These are phyloP conservation scores for Apamea crenata DNA, from an alignment of 2,888 invertebrate species.

Conservation along the genomic window DNA sequence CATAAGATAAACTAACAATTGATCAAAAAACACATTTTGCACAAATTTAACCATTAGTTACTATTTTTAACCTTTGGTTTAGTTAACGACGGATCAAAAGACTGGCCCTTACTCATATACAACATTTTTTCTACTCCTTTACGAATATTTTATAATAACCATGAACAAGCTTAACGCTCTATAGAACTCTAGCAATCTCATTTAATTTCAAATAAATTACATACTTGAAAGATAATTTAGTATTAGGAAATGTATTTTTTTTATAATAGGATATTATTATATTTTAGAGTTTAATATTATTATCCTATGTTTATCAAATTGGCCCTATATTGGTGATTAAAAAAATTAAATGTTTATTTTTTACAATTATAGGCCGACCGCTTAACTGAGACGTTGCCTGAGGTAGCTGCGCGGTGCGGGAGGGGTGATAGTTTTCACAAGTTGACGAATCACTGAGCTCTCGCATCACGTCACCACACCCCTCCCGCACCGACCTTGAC, in stretches of 20 bases:
- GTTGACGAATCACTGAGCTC: too few relatives aligned
- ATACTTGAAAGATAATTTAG: constrained; percentile 3
- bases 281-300: constrained; percentile 7
- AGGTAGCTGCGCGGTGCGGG: too few relatives aligned
- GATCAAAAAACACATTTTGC: too few relatives aligned
- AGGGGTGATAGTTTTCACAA: too few relatives aligned
- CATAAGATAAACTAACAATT: too few relatives aligned
- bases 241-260: background rate
- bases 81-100: too few relatives aligned
- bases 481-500: too few relatives aligned
- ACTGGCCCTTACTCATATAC: constrained; percentile 1
- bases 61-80: too few relatives aligned
- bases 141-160: constrained; percentile 16
- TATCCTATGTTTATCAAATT: background rate
- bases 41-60: too few relatives aligned
- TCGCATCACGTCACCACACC: too few relatives aligned
- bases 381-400: too few relatives aligned
- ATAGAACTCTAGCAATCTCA: background rate
- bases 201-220: constrained; percentile 4
- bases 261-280: background rate
- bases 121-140: constrained; percentile 23
- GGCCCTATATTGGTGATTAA: too few relatives aligned
- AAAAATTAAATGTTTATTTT: background rate
- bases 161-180: constrained; percentile 22
- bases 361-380: background rate